A percentile compares a stretch with the other conserved stretches of the same genome.
phyloP scores from a whole-genome alignment of 1,140 invertebrate genomes.

The Papilio polytes region DNA sequence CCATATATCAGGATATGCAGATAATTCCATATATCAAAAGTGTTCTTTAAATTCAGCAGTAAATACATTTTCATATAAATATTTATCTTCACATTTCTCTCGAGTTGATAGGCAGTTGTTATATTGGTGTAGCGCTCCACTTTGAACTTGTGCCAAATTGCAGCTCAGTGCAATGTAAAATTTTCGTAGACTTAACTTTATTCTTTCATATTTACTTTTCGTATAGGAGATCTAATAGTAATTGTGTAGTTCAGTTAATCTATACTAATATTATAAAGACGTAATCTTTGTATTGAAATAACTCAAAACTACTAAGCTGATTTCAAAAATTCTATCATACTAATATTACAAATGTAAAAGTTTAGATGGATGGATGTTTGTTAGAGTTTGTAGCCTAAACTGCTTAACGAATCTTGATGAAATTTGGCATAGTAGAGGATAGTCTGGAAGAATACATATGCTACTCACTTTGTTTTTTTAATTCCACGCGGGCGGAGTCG shows the following conservation, averaged over 20 bases:
- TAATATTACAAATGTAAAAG: no score
- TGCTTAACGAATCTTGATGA: no score
- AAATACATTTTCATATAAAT: conserved; percentile 10
- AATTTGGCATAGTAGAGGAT: no score
- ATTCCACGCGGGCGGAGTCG: no score
- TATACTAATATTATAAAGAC: no score
- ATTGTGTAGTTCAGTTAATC: neutral
- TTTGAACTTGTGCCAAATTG: conserved; percentile 28
- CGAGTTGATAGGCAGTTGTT: conserved; percentile 22
- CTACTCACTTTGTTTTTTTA: no score
- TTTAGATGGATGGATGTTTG: no score
- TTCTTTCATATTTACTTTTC: conserved; percentile 17
- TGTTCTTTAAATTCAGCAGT: neutral
- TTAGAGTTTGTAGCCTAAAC: no score
- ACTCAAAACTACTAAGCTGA: no score
- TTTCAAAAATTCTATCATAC: no score
- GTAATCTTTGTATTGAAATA: no score
- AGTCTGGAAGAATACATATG: no score
- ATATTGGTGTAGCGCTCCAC: conserved; percentile 10
- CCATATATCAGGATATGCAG: neutral
- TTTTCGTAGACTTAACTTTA: neutral
- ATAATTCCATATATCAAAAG: neutral
- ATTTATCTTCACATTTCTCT: neutral
- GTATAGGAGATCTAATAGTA: neutral
- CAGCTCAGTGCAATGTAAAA: neutral